These are phyloP conservation scores for Corythucha ciliata DNA, from an alignment of 2,888 invertebrate genomes.

Conservation along the genomic window DNA sequence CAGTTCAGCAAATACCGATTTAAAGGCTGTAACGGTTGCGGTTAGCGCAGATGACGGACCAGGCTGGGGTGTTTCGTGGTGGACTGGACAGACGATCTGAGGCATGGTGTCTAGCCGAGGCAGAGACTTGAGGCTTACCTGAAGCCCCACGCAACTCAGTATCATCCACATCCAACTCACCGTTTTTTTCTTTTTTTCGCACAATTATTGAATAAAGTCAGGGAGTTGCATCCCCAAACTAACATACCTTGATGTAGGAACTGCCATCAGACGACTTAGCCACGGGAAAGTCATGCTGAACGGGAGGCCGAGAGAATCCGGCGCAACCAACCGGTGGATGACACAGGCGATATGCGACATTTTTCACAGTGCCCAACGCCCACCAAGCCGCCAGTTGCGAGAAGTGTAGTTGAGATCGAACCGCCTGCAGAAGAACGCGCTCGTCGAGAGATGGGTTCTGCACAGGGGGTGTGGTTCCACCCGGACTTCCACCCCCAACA, in stretches of 20 bases:
- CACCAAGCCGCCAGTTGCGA: slow-evolving; percentile 94
- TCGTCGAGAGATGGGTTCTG: slow-evolving; percentile 21
- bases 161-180: not conserved
- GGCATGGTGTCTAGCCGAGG: slow-evolving; percentile 69
- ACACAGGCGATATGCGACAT: slow-evolving; percentile 58
- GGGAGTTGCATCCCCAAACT: not conserved
- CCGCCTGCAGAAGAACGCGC: slow-evolving; percentile 74
- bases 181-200: not conserved
- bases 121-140: slow-evolving; percentile 49
- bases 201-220: not conserved
- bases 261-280: slow-evolving; percentile 48
- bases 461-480: not conserved
- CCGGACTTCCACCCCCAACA: not conserved
- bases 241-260: slow-evolving; percentile 31
- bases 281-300: slow-evolving; percentile 62
- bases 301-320: slow-evolving; percentile 46
- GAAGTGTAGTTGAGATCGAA: slow-evolving; percentile 90
- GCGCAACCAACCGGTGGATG: slow-evolving; percentile 56
- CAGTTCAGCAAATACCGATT: slow-evolving; percentile 33
- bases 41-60: slow-evolving; percentile 32
- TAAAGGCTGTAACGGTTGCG: slow-evolving; percentile 28
- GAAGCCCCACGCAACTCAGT: slow-evolving; percentile 24
- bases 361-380: slow-evolving; percentile 42
- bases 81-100: slow-evolving; percentile 45
- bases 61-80: slow-evolving; percentile 35